A percentile compares a stretch with the other conserved stretches of the same genome.
Conservation (phyloP, 1,140 invertebrate species). For the Metaphire vulgaris region DNA sequence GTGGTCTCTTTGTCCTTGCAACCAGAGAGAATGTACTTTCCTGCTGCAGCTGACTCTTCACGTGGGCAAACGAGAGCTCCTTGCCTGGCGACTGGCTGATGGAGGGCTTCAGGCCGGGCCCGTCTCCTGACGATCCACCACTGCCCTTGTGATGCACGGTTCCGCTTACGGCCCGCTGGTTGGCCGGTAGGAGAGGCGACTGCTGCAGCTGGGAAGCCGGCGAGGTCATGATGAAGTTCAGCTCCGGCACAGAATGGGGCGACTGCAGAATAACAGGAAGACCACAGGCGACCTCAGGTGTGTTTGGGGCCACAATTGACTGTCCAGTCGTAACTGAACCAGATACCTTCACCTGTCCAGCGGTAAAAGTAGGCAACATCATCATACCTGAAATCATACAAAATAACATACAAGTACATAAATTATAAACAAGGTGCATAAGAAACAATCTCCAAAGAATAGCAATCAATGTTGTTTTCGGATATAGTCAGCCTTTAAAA, state of each 20-base stretch:
- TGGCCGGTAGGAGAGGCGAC: not conserved
- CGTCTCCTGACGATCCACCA: not conserved
- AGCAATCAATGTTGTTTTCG: no score
- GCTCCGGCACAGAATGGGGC: not conserved
- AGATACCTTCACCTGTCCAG: not conserved
- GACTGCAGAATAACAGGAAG: not conserved
- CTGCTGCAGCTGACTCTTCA: not conserved
- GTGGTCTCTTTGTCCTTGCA: not conserved
- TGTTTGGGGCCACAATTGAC: not conserved
- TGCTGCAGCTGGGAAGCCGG: not conserved
- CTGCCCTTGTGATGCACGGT: not conserved
- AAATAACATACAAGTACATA: no score
- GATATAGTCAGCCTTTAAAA: no score
- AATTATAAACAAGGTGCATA: no score
- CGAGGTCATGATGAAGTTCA: not conserved
- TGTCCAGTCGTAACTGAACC: not conserved
- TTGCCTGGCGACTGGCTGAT: not conserved
- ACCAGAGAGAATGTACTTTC: not conserved
- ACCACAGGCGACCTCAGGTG: not conserved
- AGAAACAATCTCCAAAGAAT: no score
- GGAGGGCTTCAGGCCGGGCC: not conserved
- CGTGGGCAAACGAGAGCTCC: not conserved
- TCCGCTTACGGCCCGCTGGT: not conserved
- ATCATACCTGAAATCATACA: not conserved
- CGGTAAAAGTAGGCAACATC: not conserved